A percentile compares a stretch with the other conserved stretches of the same genome.
Evolutionary conservation across 2,888 invertebrate species (phyloP).

Genomic region (Drosophila basisetae): DNA sequence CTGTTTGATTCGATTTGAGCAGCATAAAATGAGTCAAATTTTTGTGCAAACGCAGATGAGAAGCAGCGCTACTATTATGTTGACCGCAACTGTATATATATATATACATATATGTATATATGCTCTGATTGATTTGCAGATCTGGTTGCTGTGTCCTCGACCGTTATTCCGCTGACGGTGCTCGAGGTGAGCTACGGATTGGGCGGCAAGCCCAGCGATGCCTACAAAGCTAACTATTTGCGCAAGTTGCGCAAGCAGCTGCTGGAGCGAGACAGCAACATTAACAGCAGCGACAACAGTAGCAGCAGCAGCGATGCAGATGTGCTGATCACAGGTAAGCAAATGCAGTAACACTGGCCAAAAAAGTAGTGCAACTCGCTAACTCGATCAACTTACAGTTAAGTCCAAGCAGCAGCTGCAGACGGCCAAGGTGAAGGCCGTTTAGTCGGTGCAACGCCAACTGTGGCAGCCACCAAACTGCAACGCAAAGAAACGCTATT

Average conservation of each 20-base stretch:
- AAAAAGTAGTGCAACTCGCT: background rate
- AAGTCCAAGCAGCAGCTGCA: slow-evolving; percentile 82
- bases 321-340: slow-evolving; percentile 83
- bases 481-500: background rate
- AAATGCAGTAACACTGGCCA: background rate
- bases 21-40: background rate
- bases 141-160: slow-evolving; percentile 89
- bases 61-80: background rate
- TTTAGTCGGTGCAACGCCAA: slow-evolving; percentile 30
- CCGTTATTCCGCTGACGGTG: slow-evolving; percentile 88
- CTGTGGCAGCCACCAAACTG: slow-evolving; percentile 3
- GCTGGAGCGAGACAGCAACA: slow-evolving; percentile 56
- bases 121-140: slow-evolving; percentile 83
- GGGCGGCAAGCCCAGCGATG: slow-evolving; percentile 85
- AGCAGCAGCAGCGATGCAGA: slow-evolving; percentile 77
- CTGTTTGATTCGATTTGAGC: background rate
- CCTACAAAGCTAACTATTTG: slow-evolving; percentile 84
- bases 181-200: slow-evolving; percentile 87
- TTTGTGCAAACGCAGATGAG: background rate
- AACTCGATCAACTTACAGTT: slow-evolving; percentile 65
- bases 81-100: background rate
- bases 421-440: slow-evolving; percentile 81
- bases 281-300: slow-evolving; percentile 8
- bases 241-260: slow-evolving; percentile 85
- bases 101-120: background rate